Conservation (phyloP, 2,888 invertebrate species). For the Elmis aenea region DNA sequence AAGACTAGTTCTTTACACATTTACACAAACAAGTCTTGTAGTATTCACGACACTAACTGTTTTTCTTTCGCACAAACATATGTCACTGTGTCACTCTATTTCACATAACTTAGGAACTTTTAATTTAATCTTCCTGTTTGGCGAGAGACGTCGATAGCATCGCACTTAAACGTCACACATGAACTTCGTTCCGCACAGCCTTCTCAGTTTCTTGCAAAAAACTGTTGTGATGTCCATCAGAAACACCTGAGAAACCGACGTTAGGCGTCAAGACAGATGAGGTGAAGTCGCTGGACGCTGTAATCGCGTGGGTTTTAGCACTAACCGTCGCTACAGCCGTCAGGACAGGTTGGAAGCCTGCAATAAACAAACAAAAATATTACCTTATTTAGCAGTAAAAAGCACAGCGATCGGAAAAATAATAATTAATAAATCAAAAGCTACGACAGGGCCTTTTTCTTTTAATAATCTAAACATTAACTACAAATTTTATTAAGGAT, state of each 20-base stretch:
- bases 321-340: constrained; percentile 50
- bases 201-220: constrained; percentile 36
- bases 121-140: constrained; percentile 44
- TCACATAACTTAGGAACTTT: constrained; percentile 44
- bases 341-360: constrained; percentile 58
- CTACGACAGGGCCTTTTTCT: no score
- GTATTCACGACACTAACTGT: constrained; percentile 18
- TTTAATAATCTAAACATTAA: no score
- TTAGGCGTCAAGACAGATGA: constrained; percentile 34
- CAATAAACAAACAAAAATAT: constrained; percentile 24
- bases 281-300: constrained; percentile 25
- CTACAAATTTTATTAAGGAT: no score
- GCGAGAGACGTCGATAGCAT: constrained; percentile 52
- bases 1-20: constrained; percentile 40
- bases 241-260: constrained; percentile 38
- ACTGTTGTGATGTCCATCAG: constrained; percentile 30
- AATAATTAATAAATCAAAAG: no score
- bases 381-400: not conserved
- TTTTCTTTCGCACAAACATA: constrained; percentile 24
- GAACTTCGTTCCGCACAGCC: constrained; percentile 49
- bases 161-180: constrained; percentile 63
- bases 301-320: constrained; percentile 43
- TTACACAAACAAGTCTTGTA: constrained; percentile 25
- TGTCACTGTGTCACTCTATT: constrained; percentile 16
- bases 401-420: no score